Evolutionary conservation across 1,140 invertebrate species (phyloP).

Genomic region (Drosophila saltans): DNA sequence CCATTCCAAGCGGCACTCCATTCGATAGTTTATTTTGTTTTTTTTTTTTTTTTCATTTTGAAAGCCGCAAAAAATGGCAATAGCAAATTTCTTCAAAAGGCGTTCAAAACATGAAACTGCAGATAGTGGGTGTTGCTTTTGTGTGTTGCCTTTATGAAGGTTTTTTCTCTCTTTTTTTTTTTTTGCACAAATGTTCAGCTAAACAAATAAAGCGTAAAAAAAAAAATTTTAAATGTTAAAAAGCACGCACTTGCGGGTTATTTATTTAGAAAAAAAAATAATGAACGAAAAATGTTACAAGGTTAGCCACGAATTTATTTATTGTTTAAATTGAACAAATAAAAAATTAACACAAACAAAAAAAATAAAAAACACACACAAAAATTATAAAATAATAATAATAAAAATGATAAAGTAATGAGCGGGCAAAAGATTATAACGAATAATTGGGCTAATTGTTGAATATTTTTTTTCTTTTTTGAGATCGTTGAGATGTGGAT

Average conservation of each 20-base stretch:
- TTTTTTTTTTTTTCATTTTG: no score
- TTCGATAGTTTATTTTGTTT: no score
- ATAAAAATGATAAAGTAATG: conserved; percentile 40
- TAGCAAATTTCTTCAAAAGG: conserved; percentile 45
- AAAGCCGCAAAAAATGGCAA: conserved; percentile 1
- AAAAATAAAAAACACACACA: neutral
- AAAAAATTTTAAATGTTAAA: conserved; percentile 30
- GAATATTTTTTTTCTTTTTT: neutral
- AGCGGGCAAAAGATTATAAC: conserved; percentile 45
- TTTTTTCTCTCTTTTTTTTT: conserved; percentile 30
- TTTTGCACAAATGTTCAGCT: conserved; percentile 28
- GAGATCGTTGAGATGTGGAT: no score
- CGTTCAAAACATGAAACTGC: conserved; percentile 18
- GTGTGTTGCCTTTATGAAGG: conserved; percentile 32
- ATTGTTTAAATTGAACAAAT: conserved; percentile 22
- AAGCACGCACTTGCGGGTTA: conserved; percentile 23
- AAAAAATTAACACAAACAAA: conserved; percentile 18
- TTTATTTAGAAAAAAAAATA: conserved; percentile 18
- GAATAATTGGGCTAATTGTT: conserved; percentile 49
- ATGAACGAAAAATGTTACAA: conserved; percentile 17
- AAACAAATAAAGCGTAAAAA: conserved; percentile 58
- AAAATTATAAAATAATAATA: neutral
- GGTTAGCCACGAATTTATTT: conserved; percentile 34
- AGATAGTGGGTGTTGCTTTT: conserved; percentile 40
- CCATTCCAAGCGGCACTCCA: no score